Base-by-base conservation (phyloP, 2,797 vertebrate species). In the Spinus olivaceus region DNA sequence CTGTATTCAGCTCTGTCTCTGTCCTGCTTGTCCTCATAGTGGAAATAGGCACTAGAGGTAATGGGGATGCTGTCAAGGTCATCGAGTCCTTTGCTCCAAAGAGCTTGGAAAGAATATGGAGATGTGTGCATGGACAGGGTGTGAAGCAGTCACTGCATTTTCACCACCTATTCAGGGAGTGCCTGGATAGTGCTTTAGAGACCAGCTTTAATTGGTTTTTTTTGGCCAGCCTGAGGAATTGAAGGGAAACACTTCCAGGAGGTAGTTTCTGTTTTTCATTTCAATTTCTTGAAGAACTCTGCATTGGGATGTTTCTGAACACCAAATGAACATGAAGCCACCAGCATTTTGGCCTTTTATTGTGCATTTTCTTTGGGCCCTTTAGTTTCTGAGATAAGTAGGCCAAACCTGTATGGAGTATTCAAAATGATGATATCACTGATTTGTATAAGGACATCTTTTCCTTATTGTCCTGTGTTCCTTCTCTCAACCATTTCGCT, bases 321-420 rank as follows among this genome's bases (percentile, higher is more conserved):
- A 20, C 8, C 3, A 4, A 35, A 54, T 28, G 18, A 83, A 51
- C 3, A 3, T 2, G 1, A 80, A 59, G 14, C 1, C 1, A 0
- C 54, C 32, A 50, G 17, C 5, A 46, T 88, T 70, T 66, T 67
- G 22, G 30, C 19, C 61, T 94, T 83, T 71, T 78, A 46, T 15
- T 88, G 33, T 39, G 10, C 12, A n/a, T 73, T 81, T 7, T 57
- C 11, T 78, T 71, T 69, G 12, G 37, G 15, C 3, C 7, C 10
- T 53, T 87, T 77, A 9, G 15, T 37, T 95, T 54, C 24, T 56
- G n/a, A 82, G 35, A 46, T 21, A 82, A 70, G 44, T 25, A 77
- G 56, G 44, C 14, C 33, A 63, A 89, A 66, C 4, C 3, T 32
- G 10, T 41, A 50, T 32, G 30, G 12, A 79, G 18, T 60, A 76